Base-by-base conservation (phyloP, 2,797 vertebrate species). In the Enteromius radiatus region DNA sequence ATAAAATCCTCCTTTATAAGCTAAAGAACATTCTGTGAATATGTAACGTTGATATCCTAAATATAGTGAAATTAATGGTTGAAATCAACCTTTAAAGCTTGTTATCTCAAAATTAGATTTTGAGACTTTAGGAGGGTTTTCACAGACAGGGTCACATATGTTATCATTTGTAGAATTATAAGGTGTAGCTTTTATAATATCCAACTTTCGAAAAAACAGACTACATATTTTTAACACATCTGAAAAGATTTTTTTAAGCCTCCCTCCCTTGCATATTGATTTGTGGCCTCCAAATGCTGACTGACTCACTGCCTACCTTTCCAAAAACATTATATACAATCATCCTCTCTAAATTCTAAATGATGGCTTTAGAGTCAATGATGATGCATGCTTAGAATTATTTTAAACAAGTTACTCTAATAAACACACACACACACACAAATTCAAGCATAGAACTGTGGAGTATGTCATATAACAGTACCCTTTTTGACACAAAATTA, bases 181-280 rank as follows among this genome's bases (percentile, higher is more conserved):
- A 54, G 31, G 21, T 54, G 1, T 3, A 56, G 31, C 5, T 54
- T 38, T 26, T 33, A 71, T 54, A 73, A 54, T 64, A 64, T 6
- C 11, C 54, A 76, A 15, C 49, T 41, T 28, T 80, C 7, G 14
- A 14, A 7, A 17, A 75, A 9, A 28, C 11, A 0, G 15, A 45
- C 26, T 33, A 52, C 1, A 31, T 6, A 68, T 23, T 36, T 64
- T 10, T 15, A 36, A 65, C 4, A 8, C 6, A 36, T 65, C 36
- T 65, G 14, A 36, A 65, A 65, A 33, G 3, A 6, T 9, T 47
- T 52, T 52, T 73, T 33, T 21, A 59, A 76, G 7, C 15, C 54
- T 76, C 14, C 74, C 74, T 59, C 33, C 54, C 54, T 43, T 61
- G 8, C 12, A 61, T 59, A 61, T 76, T 41, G 52, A 76, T 76